Base-by-base conservation (phyloP, 1,140 invertebrate genomes). In the Drosophila elegans region DNA sequence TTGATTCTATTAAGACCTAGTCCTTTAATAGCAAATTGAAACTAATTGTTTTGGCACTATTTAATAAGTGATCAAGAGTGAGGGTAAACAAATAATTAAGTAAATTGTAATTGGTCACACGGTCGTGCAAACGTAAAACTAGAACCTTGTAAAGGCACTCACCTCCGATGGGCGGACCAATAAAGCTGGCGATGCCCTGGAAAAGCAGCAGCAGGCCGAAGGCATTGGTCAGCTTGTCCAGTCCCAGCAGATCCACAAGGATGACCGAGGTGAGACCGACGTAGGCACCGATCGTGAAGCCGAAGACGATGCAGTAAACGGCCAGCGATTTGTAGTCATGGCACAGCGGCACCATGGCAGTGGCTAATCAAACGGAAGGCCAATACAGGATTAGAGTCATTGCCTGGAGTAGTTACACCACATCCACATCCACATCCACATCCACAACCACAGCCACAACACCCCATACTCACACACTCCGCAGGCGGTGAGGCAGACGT, bases 251-350 rank as follows among this genome's bases (percentile, higher is more conserved):
- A 92, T 98, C 97, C 3, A 98, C 97, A 49, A 98, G 93, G 54
- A 98, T 97, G 3, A 98, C 97, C 6, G 97, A 98, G 4, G 98
- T 99, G 12, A 99, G 94, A 4, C 97, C 97, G 4, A 98, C 97
- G 91, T 98, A 98, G 27, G 97, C 97, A 56, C 97, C 98, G 73
- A 97, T 97, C 1, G 97, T 97, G 69, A 97, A 96, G 29, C 98
- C 98, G 92, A 97, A 99, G 1, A 95, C 93, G 4, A 94, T 94
- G n/a, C 96, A 95, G 92, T 97, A 98, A n/a, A 96, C 54, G 9
- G 95, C 94, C 59, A 98, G 94, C 3, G 94, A 93, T 51, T 93
- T 91, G 82, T 97, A 97, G 63, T 94, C 94, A 41, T 88, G 91
- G 82, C 96, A 97, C 39, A 96, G 94, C 59, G 95, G 95, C 86